Conservation (phyloP, 2,113 vertebrate species). For the Sitta europaea region DNA sequence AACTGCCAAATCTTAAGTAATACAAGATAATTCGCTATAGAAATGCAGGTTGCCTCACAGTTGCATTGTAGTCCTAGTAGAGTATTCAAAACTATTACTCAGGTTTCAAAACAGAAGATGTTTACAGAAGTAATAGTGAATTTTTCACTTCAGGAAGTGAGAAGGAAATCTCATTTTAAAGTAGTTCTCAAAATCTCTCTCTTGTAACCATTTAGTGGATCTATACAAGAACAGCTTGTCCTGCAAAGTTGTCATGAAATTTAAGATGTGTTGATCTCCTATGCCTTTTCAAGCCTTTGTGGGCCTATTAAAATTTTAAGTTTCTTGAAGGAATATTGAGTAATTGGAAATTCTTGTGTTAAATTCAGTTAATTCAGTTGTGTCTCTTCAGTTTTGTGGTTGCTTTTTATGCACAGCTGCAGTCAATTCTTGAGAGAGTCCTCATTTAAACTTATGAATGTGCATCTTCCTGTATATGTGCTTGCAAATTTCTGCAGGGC, state of each 20-base stretch:
- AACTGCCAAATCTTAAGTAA: not conserved
- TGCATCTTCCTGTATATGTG: not conserved
- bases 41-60: not conserved
- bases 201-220: not conserved
- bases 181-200: not conserved
- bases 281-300: not conserved
- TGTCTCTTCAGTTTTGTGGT: not conserved
- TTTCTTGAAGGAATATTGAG: not conserved
- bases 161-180: not conserved
- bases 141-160: not conserved
- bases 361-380: not conserved
- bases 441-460: not conserved
- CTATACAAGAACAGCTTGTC: not conserved
- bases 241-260: not conserved
- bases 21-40: not conserved
- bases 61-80: not conserved
- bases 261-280: not conserved
- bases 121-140: not conserved
- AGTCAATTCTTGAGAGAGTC: not conserved
- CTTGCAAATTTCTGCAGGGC: not conserved
- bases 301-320: not conserved
- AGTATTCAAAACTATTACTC: not conserved
- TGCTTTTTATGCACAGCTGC: not conserved
- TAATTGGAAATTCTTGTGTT: not conserved
- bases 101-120: not conserved